A percentile compares a stretch with the other conserved stretches of the same genome.
Evolutionary conservation across 2,113 vertebrate species (phyloP).

Genomic region (Pseudorhombus dupliciocellatus): DNA sequence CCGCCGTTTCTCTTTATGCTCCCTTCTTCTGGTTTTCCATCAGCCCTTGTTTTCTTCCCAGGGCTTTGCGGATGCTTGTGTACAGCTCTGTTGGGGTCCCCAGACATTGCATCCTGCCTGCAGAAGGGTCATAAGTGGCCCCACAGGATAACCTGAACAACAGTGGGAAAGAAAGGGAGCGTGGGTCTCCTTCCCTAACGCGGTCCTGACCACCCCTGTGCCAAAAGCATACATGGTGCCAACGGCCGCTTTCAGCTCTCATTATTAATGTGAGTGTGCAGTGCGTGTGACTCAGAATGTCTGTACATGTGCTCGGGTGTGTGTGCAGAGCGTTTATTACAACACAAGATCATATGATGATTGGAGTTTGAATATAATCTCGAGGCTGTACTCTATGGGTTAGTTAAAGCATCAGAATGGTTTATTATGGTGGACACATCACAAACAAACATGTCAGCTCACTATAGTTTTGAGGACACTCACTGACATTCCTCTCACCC

Average conservation of each 20-base stretch:
- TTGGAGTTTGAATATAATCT: neutral
- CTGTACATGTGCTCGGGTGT: conserved; percentile 14
- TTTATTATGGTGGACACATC: no score
- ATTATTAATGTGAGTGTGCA: conserved; percentile 62
- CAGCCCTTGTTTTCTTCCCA: conserved; percentile 82
- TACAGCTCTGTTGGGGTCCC: conserved; percentile 77
- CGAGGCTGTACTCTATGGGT: neutral
- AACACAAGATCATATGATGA: no score
- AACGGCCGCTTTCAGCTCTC: conserved; percentile 48
- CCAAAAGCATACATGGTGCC: conserved; percentile 66
- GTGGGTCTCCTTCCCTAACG: conserved; percentile 65
- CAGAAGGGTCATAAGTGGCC: conserved; percentile 78
- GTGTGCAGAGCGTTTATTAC: neutral
- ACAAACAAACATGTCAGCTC: no score
- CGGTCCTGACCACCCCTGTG: conserved; percentile 58
- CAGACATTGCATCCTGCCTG: conserved; percentile 83
- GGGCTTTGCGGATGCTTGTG: conserved; percentile 80
- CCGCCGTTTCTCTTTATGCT: conserved; percentile 73
- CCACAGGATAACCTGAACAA: conserved; percentile 84
- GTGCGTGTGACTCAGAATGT: conserved; percentile 44
- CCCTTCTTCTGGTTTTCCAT: conserved; percentile 72
- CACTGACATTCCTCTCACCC: no score
- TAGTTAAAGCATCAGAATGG: neutral
- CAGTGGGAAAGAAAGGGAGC: conserved; percentile 79
- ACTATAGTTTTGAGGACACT: no score